Evolutionary conservation across 2,888 invertebrate genomes (phyloP).

Genomic region (Lypha dubia): DNA sequence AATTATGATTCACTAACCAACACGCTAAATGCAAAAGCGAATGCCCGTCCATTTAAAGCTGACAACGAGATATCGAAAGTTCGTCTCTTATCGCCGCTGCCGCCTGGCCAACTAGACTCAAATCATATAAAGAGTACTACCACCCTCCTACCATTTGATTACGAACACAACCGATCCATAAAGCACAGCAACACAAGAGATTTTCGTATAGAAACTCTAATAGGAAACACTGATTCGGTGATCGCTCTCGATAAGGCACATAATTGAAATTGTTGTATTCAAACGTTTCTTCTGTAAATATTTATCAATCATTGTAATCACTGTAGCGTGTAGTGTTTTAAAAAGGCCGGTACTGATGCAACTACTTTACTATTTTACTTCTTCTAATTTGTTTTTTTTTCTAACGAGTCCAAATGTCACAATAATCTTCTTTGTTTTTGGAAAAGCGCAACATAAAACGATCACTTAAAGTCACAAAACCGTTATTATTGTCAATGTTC

Average conservation of each 20-base stretch:
- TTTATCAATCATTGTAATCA: slow-evolving; percentile 27
- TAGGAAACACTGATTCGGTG: slow-evolving; percentile 76
- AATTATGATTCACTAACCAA: slow-evolving; percentile 78
- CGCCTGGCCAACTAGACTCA: slow-evolving; percentile 34
- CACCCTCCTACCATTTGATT: slow-evolving; percentile 76
- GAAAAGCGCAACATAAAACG: not conserved
- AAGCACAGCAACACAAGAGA: slow-evolving; percentile 81
- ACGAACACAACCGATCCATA: slow-evolving; percentile 76
- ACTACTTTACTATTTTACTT: slow-evolving; percentile 47
- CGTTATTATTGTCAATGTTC: slow-evolving; percentile 71
- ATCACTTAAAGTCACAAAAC: not conserved
- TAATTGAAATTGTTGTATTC: slow-evolving; percentile 30
- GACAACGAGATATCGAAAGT: slow-evolving; percentile 58
- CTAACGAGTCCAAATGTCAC: slow-evolving; percentile 58
- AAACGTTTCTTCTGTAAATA: slow-evolving; percentile 46
- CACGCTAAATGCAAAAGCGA: slow-evolving; percentile 74
- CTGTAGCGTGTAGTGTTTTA: slow-evolving; percentile 32
- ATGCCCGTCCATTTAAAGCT: slow-evolving; percentile 77
- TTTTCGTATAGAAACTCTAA: slow-evolving; percentile 83
- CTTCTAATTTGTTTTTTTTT: not conserved
- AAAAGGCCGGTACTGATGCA: slow-evolving; percentile 62
- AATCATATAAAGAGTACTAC: slow-evolving; percentile 74
- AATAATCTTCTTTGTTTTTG: not conserved
- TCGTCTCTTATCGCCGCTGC: slow-evolving; percentile 43
- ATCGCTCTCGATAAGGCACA: slow-evolving; percentile 25